Conservation (phyloP, 2,113 vertebrate genomes). For the Polypterus senegalus region DNA sequence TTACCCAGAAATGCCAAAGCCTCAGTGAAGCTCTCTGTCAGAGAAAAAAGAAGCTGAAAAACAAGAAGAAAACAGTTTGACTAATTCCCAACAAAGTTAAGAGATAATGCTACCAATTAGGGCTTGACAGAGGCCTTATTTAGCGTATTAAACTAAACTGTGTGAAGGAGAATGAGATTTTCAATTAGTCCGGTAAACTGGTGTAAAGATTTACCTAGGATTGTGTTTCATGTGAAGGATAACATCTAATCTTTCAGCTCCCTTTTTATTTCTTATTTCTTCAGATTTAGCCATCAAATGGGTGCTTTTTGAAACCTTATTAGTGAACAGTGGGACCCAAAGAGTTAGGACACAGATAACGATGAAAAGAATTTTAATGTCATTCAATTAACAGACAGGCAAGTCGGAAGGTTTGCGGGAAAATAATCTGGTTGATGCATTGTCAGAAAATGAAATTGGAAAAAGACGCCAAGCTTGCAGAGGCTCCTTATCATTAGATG, state of each 20-base stretch:
- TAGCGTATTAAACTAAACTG: background rate
- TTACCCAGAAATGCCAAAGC: background rate
- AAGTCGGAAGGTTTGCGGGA: no score
- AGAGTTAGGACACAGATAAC: no score
- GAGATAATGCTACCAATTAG: conserved; percentile 3
- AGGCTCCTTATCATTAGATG: no score
- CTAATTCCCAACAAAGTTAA: background rate
- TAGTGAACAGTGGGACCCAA: no score
- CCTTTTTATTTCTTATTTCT: background rate
- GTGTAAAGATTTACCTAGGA: conserved; percentile 1
- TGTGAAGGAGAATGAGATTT: conserved; percentile 12
- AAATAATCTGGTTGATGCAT: no score
- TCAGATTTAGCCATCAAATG: no score
- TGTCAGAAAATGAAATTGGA: no score
- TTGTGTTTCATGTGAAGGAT: background rate
- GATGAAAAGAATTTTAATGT: no score
- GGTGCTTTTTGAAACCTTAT: no score
- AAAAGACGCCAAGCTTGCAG: no score
- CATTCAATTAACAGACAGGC: no score
- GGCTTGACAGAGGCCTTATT: background rate
- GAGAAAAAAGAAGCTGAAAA: background rate
- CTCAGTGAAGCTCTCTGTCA: background rate
- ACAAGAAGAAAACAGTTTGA: no score
- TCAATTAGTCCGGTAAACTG: conserved; percentile 3
- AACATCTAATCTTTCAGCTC: conserved; percentile 4